Evolutionary conservation across 2,113 vertebrate genomes (phyloP).

Genomic region (Oceanites oceanicus): DNA sequence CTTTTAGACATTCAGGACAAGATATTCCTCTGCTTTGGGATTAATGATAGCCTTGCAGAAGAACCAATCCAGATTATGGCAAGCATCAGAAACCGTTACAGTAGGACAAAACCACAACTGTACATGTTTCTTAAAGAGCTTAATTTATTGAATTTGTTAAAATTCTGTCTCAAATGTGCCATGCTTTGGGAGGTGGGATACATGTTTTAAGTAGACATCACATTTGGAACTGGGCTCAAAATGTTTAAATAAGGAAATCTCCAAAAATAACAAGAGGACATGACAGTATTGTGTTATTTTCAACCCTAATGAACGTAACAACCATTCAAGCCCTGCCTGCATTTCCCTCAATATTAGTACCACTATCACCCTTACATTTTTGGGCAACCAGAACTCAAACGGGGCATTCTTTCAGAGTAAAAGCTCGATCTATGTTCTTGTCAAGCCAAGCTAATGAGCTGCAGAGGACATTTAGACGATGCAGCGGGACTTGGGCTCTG

Average conservation of each 20-base stretch:
- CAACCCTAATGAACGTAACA: neutral
- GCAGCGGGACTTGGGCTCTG: neutral
- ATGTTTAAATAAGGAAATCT: neutral
- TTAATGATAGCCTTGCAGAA: neutral
- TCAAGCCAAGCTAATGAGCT: neutral
- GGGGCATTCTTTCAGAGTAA: neutral
- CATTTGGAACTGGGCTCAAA: neutral
- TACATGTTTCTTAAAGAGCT: neutral
- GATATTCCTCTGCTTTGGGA: neutral
- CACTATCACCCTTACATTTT: neutral
- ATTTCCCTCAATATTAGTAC: neutral
- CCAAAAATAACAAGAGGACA: neutral
- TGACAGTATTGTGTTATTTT: neutral
- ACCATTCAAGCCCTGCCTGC: neutral
- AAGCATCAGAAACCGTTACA: neutral
- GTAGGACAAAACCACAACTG: neutral
- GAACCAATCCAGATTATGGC: neutral
- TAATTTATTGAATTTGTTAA: neutral
- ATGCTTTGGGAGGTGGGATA: neutral
- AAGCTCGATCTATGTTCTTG: neutral
- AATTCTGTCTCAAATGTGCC: neutral
- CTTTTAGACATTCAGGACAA: neutral
- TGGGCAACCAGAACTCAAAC: neutral
- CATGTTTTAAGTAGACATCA: neutral
- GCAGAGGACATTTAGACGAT: neutral